Base-by-base conservation (phyloP, 64 coral and sea anemone species). In the Catalaphyllia jardinei region DNA sequence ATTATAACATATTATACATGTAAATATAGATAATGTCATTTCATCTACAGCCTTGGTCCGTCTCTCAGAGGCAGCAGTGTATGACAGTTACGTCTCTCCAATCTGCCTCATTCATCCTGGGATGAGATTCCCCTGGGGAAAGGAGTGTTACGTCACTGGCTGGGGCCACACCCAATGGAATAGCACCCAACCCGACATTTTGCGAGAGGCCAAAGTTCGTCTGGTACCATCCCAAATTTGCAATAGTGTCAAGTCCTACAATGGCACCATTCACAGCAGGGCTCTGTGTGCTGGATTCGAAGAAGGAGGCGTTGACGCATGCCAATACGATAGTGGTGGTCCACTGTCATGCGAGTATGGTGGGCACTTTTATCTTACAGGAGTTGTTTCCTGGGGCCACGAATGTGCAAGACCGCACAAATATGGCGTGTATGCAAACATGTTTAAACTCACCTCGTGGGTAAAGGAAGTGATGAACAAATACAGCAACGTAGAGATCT, bases 291-390 rank as follows among this genome's bases (percentile, higher is more conserved):
- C 94, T 20, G 94, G 94, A 8, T 95, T 92, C 85, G 83, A 92
- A 59, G 72, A 92, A 79, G 94, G 94, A 9, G 88, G 85, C n/a
- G 79, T 95, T 31, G 94, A 95, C 60, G 89, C 94, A 60, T 95
- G 94, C 30, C 94, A 95, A 18, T 95, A 88, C 51, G 94, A 95
- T 60, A 92, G 94, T 51, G 94, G 94, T 61, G 94, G 94, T 29
- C 94, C 94, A 60, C 78, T 95, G 72, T 31, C 85, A 38, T 95
- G 94, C 74, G 60, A 67, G 59, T 29, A 79, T 39, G 71, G 73
- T 27, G 80, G 60, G 16, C 86, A 71, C 8, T 95, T 85, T 90
- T 95, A 95, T 63, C 78, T 95, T 1, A 92, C 94, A 17, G 94
- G 94, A 9, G 8, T 96, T 10, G 94, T 96, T 8, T 96, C 90